phyloP scores from a whole-genome alignment of 2,888 invertebrate species.

The Orthonevra nobilis region DNA sequence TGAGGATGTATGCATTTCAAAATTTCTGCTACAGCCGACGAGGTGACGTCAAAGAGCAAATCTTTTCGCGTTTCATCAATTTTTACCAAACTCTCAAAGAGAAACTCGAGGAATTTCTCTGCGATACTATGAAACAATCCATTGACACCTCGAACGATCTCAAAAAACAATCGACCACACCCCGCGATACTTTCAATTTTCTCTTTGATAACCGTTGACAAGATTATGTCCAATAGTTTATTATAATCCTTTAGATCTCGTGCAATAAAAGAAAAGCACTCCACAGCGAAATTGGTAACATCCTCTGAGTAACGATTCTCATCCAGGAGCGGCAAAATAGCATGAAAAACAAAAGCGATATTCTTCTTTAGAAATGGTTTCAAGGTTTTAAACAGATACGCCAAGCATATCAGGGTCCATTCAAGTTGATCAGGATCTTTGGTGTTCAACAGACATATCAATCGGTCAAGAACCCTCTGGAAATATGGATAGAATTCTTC shows the following conservation, averaged over 20 bases:
- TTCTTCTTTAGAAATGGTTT: slow-evolving; percentile 92
- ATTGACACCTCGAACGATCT: slow-evolving; percentile 90
- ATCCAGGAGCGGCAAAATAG: slow-evolving; percentile 88
- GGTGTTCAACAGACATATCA: slow-evolving; percentile 86
- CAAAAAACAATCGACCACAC: slow-evolving; percentile 92
- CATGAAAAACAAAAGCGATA: slow-evolving; percentile 86
- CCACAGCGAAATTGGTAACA: slow-evolving; percentile 95
- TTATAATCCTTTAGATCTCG: slow-evolving; percentile 91
- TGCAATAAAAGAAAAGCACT: slow-evolving; percentile 97
- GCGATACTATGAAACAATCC: slow-evolving; percentile 93
- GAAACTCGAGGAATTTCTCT: slow-evolving; percentile 85
- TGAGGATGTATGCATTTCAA: slow-evolving; percentile 83
- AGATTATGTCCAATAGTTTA: slow-evolving; percentile 86
- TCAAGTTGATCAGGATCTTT: slow-evolving; percentile 93
- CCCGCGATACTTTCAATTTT: slow-evolving; percentile 88
- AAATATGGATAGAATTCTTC: slow-evolving; percentile 95
- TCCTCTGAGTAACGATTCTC: slow-evolving; percentile 88
- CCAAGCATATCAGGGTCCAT: slow-evolving; percentile 91
- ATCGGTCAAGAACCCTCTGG: slow-evolving; percentile 86
- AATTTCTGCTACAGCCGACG: slow-evolving; percentile 84
- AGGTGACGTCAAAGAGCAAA: slow-evolving; percentile 83
- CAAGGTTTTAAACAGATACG: slow-evolving; percentile 94
- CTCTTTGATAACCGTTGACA: slow-evolving; percentile 85
- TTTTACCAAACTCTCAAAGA: slow-evolving; percentile 84
- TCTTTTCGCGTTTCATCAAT: slow-evolving; percentile 74